Base-by-base conservation (phyloP, 2,888 invertebrate species). In the Trilocha varians region DNA sequence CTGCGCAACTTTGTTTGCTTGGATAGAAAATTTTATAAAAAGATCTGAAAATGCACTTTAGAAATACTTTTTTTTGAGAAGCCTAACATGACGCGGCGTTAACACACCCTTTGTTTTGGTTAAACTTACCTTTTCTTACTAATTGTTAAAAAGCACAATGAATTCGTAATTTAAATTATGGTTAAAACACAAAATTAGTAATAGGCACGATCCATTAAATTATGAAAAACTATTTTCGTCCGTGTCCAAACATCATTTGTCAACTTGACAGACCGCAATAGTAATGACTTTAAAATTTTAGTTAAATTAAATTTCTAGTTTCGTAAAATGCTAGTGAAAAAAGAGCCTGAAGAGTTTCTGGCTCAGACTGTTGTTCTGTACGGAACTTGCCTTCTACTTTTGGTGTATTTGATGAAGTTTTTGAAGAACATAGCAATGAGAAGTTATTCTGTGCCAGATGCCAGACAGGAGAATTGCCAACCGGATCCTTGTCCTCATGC, bases 291-390 rank as follows among this genome's bases (percentile, higher is more conserved):
- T 25, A 48, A 48, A 48, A 43, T 49, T 40, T 33, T 18, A 38
- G 46, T 45, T 34, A 25, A n/a, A 33, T 32, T 18, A 13, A 32
- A 38, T 18, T 18, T 5, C 34, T 18, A 18, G 35, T 17, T 34
- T 25, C 35, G 36, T 36, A 34, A 36, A 48, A 76, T 76, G 77
- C 56, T 77, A 45, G 51, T 64, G 1, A 55, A 62, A 47, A 73
- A 66, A 42, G 54, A 62, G 42, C 32, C 54, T 0, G 62, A 69
- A 1, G 70, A 70, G 1, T 36, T 36, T 0, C 16, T 44, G 2
- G 37, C 53, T 5, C 62, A 65, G 3, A 61, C 55, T 34, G 16
- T 70, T 11, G 39, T 76, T 36, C 60, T 52, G 18, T 72, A 57
- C 17, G 64, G 60, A 1, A 58, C 50, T 0, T 13, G 63, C 8